Evolutionary conservation across 2,113 vertebrate genomes (phyloP), one percentile per base, ranked within the genome.

Genomic region (Zeus faber): DNA sequence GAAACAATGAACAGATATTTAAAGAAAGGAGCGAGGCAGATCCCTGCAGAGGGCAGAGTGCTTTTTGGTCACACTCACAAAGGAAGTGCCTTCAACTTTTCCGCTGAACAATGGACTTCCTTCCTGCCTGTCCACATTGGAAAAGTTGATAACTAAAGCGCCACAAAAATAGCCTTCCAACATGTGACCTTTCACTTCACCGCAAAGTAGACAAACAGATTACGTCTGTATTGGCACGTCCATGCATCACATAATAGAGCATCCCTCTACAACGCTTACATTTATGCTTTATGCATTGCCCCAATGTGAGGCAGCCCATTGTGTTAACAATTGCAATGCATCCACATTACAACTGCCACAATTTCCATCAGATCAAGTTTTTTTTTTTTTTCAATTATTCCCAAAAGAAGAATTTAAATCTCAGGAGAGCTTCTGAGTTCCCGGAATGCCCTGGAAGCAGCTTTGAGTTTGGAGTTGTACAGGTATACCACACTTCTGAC

Each of bases 81-180:
- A 76, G 80, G 80, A 80, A 77, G 81, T 71, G 79, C 77, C 59
- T 62, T 40, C 43, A 74, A 60, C 47, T 44, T 49, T 61, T 61
- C 26, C 43, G 67, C 26, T 49, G 70, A 80, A 86, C 83, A 88
- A 89, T 84, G 56, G 72, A 16, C 63, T 85, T 85, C 84, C 84
- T 89, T 84, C 86, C 86, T 87, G 75, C 16, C 54, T 31, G 44
- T 70, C 69, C 67, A 63, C 29, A 47, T 64, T 68, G 46, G 65
- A 69, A 62, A 58, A 17, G 52, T 24, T 49, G 49, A 76, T 58
- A 61, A 43, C 25, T 49, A 43, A 48, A 22, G 2, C 26, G 47
- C 17, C 18, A 4, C 62, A 53, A 4, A 49, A 41, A 57, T 6
- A 21, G 46, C 4, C 33, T 31, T 37, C n/a, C 33, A 49, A n/a